phyloP scores from a whole-genome alignment of 2,113 vertebrate species.

The Melanerpes aurifrons region DNA sequence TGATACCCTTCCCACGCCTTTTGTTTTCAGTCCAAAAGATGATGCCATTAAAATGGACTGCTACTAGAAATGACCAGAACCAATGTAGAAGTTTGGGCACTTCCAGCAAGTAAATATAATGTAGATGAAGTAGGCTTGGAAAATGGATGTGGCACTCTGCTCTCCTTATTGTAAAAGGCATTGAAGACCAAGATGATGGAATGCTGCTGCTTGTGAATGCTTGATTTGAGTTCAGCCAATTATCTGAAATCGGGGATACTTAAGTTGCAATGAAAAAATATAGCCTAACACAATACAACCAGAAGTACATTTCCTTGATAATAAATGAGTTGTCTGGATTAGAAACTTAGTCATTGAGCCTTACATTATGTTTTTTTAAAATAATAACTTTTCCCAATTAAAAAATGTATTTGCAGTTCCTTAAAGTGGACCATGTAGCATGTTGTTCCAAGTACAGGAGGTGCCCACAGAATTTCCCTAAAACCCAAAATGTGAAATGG shows the following conservation, averaged over 20 bases:
- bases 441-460: neutral
- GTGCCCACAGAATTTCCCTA: neutral
- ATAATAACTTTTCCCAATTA: neutral
- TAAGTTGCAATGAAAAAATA: neutral
- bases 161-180: neutral
- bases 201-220: neutral
- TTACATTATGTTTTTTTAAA: neutral
- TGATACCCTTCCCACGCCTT: neutral
- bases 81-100: neutral
- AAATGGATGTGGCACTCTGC: neutral
- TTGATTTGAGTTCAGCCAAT: neutral
- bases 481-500: neutral
- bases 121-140: neutral
- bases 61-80: neutral
- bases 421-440: neutral
- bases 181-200: neutral
- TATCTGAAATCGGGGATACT: neutral
- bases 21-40: neutral
- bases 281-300: neutral
- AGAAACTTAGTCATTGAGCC: neutral
- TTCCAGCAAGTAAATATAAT: neutral
- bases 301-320: neutral
- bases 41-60: neutral
- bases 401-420: neutral
- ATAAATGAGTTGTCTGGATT: neutral